These are phyloP conservation scores for Drosophila formosana DNA, from an alignment of 2,888 invertebrate genomes.

Conservation along the genomic window DNA sequence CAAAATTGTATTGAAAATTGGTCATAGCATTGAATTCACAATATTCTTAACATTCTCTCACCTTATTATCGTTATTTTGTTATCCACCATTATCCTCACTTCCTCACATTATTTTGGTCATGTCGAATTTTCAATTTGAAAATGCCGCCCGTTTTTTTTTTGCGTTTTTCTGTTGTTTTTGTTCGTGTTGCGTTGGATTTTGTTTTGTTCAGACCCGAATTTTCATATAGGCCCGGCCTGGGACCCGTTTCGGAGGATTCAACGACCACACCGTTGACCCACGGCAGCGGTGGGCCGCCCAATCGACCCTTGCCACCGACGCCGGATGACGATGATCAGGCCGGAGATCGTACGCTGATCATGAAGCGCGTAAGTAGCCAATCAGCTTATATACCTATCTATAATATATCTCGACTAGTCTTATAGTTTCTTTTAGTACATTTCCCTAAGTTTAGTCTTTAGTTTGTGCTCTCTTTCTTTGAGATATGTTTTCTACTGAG, in stretches of 20 bases:
- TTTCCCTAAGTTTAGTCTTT: slow-evolving; percentile 44
- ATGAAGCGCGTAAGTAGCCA: slow-evolving; percentile 93
- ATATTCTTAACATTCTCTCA: slow-evolving; percentile 49
- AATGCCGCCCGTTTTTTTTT: slow-evolving; percentile 48
- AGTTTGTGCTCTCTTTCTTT: slow-evolving; percentile 33
- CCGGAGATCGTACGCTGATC: slow-evolving; percentile 95
- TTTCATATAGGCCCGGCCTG: slow-evolving; percentile 92
- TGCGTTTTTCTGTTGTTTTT: slow-evolving; percentile 33
- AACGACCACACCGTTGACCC: slow-evolving; percentile 82
- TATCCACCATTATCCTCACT: slow-evolving; percentile 10
- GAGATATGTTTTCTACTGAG: slow-evolving; percentile 52
- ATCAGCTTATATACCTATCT: background rate
- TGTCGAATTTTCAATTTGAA: slow-evolving; percentile 17
- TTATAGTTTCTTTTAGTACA: slow-evolving; percentile 53
- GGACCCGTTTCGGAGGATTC: slow-evolving; percentile 87
- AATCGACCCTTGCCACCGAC: slow-evolving; percentile 97
- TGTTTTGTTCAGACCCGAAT: slow-evolving; percentile 89
- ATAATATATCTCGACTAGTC: slow-evolving; percentile 22
- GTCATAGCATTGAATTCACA: slow-evolving; percentile 28
- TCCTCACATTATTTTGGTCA: slow-evolving; percentile 17
- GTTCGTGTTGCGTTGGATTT: slow-evolving; percentile 43
- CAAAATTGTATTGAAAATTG: slow-evolving; percentile 13
- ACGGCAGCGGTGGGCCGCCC: slow-evolving; percentile 90
- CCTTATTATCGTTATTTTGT: slow-evolving; percentile 30
- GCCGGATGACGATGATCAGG: slow-evolving; percentile 94